Percentiles rank a stretch among this genome's conserved stretches.
phyloP scores from a whole-genome alignment of 1,140 invertebrate species.

The Brachionus rotundiformis region DNA sequence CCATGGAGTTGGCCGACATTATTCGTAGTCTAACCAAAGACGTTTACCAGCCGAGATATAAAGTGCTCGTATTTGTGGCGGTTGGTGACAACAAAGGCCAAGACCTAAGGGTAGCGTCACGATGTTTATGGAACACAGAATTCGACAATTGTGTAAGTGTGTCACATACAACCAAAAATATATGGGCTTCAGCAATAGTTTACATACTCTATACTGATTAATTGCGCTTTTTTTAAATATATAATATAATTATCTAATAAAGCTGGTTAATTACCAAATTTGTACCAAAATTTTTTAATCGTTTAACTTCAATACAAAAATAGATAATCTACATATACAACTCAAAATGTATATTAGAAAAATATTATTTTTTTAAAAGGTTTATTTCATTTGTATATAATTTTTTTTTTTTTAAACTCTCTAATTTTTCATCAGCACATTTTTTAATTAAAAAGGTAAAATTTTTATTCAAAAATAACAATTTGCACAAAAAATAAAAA shows the following conservation, averaged over 20 bases:
- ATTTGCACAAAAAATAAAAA: too few species aligned
- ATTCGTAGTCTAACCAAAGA: constrained; percentile 57
- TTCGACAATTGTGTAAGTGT: constrained; percentile 57
- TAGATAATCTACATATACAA: too few species aligned
- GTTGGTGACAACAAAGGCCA: constrained; percentile 56
- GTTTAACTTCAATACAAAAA: too few species aligned
- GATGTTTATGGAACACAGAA: constrained; percentile 57
- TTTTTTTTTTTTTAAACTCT: too few species aligned
- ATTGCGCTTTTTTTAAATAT: constrained; percentile 13
- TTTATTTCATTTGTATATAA: too few species aligned
- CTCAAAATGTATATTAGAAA: too few species aligned
- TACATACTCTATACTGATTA: constrained; percentile 58
- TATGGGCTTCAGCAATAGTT: constrained; percentile 56
- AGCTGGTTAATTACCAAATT: too few species aligned
- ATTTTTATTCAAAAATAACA: too few species aligned
- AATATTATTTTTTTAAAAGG: too few species aligned
- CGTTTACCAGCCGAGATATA: constrained; percentile 55
- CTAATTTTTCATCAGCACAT: too few species aligned
- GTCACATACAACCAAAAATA: constrained; percentile 55
- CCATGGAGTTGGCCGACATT: constrained; percentile 34
- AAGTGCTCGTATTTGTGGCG: constrained; percentile 56
- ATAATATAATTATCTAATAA: neutral
- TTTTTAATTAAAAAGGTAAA: too few species aligned
- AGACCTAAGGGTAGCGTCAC: constrained; percentile 55
- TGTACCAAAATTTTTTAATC: neutral